Evolutionary conservation across 2,797 vertebrate species (phyloP).

Genomic region (Taeniopygia guttata): DNA sequence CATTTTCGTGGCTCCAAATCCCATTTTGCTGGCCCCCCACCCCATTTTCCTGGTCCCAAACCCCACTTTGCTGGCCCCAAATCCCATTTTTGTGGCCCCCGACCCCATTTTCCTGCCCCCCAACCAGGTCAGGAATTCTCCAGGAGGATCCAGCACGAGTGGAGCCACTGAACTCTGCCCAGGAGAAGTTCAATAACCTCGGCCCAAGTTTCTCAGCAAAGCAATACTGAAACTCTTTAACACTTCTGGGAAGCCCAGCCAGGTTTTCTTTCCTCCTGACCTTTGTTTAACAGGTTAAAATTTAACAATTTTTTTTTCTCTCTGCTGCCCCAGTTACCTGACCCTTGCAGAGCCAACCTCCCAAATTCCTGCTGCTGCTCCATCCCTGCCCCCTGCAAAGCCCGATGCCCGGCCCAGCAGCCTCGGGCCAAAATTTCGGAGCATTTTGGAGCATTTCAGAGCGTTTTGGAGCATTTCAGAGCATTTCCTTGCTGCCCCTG

Average conservation of each 20-base stretch:
- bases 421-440: neutral
- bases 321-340: neutral
- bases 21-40: too few species aligned
- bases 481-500: too few species aligned
- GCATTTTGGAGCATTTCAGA: neutral
- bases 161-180: neutral
- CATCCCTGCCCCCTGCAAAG: neutral
- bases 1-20: too few species aligned
- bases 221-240: neutral
- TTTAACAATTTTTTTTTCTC: neutral
- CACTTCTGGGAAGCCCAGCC: neutral
- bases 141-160: neutral
- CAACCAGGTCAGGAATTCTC: neutral
- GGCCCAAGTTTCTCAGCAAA: neutral
- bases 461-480: too few species aligned
- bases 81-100: too few species aligned
- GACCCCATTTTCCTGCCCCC: too few species aligned
- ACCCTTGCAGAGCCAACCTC: neutral
- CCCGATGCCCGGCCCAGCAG: neutral
- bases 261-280: neutral
- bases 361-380: neutral
- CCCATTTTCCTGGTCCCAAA: too few species aligned
- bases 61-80: too few species aligned
- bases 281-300: slow-evolving; percentile 19
- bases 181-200: neutral